phyloP scores from a whole-genome alignment of 1,140 invertebrate species.

The Zaprionus vittiger region DNA sequence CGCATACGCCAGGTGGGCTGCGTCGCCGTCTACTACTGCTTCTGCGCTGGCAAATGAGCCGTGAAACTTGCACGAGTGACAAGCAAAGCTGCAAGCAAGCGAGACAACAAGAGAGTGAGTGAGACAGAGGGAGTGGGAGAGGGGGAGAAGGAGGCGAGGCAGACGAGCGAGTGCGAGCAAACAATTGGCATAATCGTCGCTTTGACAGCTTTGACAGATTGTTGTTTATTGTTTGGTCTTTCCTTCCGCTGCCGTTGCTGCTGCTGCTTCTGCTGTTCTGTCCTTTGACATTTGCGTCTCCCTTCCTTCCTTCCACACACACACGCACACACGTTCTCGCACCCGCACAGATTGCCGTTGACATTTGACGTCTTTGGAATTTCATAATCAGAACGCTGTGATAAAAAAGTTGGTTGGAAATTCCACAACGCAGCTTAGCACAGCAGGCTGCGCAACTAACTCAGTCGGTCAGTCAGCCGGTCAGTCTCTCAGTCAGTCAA shows the following conservation, averaged over 20 bases:
- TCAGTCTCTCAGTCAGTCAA: constrained; percentile 10
- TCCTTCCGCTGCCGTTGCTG: neutral
- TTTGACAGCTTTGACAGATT: constrained; percentile 74
- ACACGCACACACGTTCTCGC: neutral
- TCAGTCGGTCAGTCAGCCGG: constrained; percentile 6
- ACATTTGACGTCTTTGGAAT: constrained; percentile 35
- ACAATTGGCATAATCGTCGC: constrained; percentile 52
- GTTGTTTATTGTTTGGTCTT: constrained; percentile 44
- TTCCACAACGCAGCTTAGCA: neutral
- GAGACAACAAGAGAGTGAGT: neutral
- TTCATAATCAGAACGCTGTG: constrained; percentile 58
- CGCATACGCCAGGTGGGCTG: constrained; percentile 55
- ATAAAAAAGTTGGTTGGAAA: constrained; percentile 30
- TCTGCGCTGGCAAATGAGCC: constrained; percentile 54
- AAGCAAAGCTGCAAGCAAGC: constrained; percentile 11
- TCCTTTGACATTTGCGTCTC: constrained; percentile 13
- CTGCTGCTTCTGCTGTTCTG: neutral
- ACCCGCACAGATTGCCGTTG: neutral
- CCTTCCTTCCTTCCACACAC: constrained; percentile 1
- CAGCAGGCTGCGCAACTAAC: neutral
- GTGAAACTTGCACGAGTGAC: constrained; percentile 45
- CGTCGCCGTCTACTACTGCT: neutral
- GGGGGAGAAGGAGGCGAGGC: neutral
- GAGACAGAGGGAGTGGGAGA: neutral
- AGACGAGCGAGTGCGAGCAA: constrained; percentile 16